Evolutionary conservation across 1,140 invertebrate species (phyloP), one percentile per base, ranked within the genome.

Genomic region (Ditylenchus dipsaci): DNA sequence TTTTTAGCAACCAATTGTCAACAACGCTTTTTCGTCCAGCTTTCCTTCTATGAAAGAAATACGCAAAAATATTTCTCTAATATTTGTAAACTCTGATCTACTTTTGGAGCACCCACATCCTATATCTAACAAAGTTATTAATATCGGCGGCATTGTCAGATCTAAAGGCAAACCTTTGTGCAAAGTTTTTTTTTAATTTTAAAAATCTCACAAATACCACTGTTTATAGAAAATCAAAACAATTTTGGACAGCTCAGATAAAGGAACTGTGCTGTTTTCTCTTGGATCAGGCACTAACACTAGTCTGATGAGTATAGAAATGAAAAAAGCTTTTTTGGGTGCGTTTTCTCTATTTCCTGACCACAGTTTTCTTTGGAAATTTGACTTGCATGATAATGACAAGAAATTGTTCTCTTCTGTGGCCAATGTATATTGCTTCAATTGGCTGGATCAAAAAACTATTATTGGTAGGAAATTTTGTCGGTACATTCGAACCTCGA

Each of bases 391-490:
- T 45, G 43, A 45, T 11, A 45, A 45, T 13, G 43, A 45, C 43
- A 45, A 13, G 11, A n/a, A 45, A n/a, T n/a, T 45, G 43, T n/a
- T 45, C n/a, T n/a, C 11, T 45, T 45, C 43, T 45, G 11, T n/a
- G 38, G 17, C 27, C 13, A 83, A 82, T 67, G 56, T 83, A 5
- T 65, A 75, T 57, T 43, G 87, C 23, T 76, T 85, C 62, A 85
- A 86, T 71, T 90, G 89, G 89, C 82, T 88, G 71, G 89, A 89
- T 17, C 89, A 90, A 83, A 86, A 87, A 74, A 87, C 88, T 77
- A 82, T 88, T 76, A 79, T 88, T 43, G 17, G 63, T 45, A 45
- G 11, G 43, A 13, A 45, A 13, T n/a, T 13, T 13, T 45, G 11
- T 45, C 11, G 11, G n/a, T 45, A n/a, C 11, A 13, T n/a, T 45